Evolutionary conservation across 2,888 invertebrate genomes (phyloP).

Genomic region (Drosophila helvetica): DNA sequence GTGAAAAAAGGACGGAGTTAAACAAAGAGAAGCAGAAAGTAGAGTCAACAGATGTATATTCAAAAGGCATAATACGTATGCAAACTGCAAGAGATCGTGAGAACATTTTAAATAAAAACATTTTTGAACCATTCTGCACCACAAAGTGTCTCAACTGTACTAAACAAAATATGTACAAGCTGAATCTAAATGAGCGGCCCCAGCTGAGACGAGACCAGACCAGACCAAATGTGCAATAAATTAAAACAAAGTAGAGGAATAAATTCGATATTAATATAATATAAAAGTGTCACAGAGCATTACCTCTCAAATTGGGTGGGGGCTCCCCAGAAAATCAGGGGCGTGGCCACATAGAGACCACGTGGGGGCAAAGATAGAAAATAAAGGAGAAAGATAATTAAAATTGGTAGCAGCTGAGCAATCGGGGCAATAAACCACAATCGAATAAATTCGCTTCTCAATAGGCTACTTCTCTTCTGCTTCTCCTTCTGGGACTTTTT

Average conservation of each 20-base stretch:
- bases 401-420: constrained; percentile 66
- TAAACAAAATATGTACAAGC: not conserved
- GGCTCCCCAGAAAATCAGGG: not conserved
- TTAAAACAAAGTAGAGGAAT: constrained; percentile 58
- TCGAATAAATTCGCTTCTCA: constrained; percentile 71
- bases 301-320: constrained; percentile 51
- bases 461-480: constrained; percentile 41
- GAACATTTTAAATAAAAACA: no score
- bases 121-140: no score
- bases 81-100: no score
- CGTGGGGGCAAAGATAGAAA: constrained; percentile 45
- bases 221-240: constrained; percentile 60
- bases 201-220: constrained; percentile 64
- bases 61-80: no score
- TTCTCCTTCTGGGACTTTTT: constrained; percentile 12
- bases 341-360: constrained; percentile 24
- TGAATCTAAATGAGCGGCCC: not conserved
- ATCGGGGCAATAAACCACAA: constrained; percentile 76
- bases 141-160: no score
- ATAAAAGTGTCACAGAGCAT: constrained; percentile 74
- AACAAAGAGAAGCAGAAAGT: no score
- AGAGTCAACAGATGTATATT: no score
- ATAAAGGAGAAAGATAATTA: not conserved
- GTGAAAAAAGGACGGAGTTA: no score
- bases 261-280: constrained; percentile 74